These are phyloP conservation scores for Watsonalla binaria DNA, from an alignment of 2,888 invertebrate species.

Conservation along the genomic window DNA sequence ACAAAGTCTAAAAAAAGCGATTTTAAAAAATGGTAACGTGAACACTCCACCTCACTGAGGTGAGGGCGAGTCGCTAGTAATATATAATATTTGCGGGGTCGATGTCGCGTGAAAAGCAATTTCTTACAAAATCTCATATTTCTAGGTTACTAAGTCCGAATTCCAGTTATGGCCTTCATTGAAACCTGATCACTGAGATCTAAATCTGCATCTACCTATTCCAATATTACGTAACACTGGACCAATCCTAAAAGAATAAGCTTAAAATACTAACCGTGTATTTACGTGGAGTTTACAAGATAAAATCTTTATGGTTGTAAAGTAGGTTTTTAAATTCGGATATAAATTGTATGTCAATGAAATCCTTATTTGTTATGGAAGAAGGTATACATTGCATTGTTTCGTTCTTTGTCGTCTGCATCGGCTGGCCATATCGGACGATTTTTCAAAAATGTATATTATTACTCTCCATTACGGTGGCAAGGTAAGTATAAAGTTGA, in stretches of 20 bases:
- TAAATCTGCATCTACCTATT: not conserved
- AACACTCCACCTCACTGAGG: too few relatives aligned
- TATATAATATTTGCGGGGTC: too few relatives aligned
- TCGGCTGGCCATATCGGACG: not conserved
- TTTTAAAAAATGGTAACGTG: too few relatives aligned
- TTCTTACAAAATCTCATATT: not conserved
- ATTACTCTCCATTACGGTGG: not conserved
- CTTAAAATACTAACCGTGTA: not conserved
- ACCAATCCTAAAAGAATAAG: not conserved
- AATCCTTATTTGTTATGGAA: not conserved
- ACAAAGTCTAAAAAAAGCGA: too few relatives aligned
- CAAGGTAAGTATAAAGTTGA: too few relatives aligned
- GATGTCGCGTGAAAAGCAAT: not conserved
- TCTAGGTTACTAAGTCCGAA: not conserved
- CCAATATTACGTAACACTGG: not conserved
- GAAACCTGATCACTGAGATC: not conserved
- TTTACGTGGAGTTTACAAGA: not conserved
- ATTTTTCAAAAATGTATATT: not conserved
- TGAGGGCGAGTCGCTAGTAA: too few relatives aligned
- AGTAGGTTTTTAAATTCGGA: not conserved
- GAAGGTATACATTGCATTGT: not conserved
- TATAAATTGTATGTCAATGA: not conserved
- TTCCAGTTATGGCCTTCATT: not conserved
- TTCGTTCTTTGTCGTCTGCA: not conserved
- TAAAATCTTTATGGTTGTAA: not conserved